Evolutionary conservation across 2,888 invertebrate species (phyloP), one percentile per base, ranked within the genome.

Genomic region (Trachelus troglodyta): DNA sequence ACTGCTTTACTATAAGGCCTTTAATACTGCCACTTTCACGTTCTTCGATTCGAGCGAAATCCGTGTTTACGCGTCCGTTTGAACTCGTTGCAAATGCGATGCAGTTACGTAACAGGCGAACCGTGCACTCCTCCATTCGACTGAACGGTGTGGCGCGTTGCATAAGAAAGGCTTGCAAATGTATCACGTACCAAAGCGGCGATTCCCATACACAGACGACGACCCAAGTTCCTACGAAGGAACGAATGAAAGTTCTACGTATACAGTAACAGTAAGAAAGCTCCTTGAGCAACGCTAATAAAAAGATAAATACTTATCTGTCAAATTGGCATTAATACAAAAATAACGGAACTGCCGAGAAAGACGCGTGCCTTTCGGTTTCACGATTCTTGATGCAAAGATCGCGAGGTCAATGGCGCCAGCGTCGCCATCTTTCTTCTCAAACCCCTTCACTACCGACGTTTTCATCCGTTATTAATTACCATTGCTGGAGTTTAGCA

Each of bases 121-220:
- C 76, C 78, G 37, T 77, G 80, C 81, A 79, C 80, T 81, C 81
- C 81, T 76, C 79, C 71, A 34, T 23, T 56, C 23, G 56, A 56
- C 56, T 23, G 56, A 56, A 56, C 77, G 79, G 69, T 74, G 80
- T 76, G 77, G 73, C 68, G 35, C 6, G 79, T 81, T 81, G 81
- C 81, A 80, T 81, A 81, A 81, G 78, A 81, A 81, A 80, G 76
- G 81, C 79, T 81, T 81, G 81, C 81, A 80, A 71, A 31, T 71
- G 71, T 71, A 71, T 71, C 71, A 71, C 71, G 71, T 71, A 12
- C 33, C 71, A 15, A 71, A 71, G 71, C 31, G 31, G 11, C 23
- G 71, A 3, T 31, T 71, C 71, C 71, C 31, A 71, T 12, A 30
- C 71, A 33, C 12, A 30, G 31, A 12, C 31, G 31, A 6, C 12